These are phyloP conservation scores for Matsumurasca onukii DNA, from an alignment of 1,140 invertebrate species.

Conservation along the genomic window DNA sequence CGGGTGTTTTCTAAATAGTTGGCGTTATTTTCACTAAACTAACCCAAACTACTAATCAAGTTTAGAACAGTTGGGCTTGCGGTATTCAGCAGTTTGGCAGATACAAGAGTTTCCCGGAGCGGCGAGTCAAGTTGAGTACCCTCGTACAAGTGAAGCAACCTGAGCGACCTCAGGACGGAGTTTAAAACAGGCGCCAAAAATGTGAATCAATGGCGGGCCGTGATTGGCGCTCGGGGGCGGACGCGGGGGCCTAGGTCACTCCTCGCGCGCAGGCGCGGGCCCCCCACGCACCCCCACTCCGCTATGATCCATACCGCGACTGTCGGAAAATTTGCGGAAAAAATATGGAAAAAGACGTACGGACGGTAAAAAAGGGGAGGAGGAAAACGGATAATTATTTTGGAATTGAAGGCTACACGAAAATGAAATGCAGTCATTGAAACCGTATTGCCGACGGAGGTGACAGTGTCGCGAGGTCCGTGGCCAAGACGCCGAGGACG, in stretches of 20 bases:
- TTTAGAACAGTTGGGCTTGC: no score
- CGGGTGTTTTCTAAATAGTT: no score
- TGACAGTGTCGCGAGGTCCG: constrained; percentile 19
- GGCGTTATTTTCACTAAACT: no score
- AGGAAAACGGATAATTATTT: constrained; percentile 35
- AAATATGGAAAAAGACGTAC: constrained; percentile 35
- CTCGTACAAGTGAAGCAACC: no score
- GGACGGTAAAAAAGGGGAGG: constrained; percentile 29
- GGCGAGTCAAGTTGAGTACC: constrained; percentile 11
- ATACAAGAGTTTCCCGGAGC: no score
- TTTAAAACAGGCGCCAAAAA: constrained; percentile 19
- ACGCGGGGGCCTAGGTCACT: no score
- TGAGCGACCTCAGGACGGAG: neutral
- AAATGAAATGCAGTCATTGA: constrained; percentile 35
- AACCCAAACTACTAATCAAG: no score
- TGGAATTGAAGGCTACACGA: constrained; percentile 33
- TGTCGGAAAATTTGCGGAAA: constrained; percentile 33
- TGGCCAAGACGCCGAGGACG: constrained; percentile 10
- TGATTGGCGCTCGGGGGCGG: constrained; percentile 2
- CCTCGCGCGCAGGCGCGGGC: constrained; percentile 20
- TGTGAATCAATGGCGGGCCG: constrained; percentile 13
- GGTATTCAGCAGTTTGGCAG: no score
- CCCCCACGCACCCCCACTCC: constrained; percentile 6
- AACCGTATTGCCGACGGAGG: constrained; percentile 31
- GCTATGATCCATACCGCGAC: constrained; percentile 33